Conservation (phyloP, 2,113 vertebrate species). For the Sitta europaea region DNA sequence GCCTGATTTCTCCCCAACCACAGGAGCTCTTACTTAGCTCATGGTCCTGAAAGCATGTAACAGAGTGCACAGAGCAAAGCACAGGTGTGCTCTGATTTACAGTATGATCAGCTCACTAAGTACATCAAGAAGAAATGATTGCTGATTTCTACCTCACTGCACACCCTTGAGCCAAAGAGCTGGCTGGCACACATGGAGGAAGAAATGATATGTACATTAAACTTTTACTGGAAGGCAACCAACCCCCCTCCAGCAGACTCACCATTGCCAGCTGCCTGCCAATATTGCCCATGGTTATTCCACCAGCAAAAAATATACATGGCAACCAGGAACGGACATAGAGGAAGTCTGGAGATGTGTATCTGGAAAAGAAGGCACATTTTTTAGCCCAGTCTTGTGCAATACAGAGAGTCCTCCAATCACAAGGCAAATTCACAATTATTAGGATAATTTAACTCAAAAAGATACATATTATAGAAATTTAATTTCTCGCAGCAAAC, state of each 20-base stretch:
- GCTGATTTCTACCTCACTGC: background rate
- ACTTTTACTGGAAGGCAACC: background rate
- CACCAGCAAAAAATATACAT: conserved; percentile 96
- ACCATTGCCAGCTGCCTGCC: conserved; percentile 94
- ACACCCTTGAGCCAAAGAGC: background rate
- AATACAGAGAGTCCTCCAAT: background rate
- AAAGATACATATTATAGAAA: background rate
- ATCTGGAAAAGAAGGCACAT: conserved; percentile 71
- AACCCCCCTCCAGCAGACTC: background rate
- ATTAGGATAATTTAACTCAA: background rate
- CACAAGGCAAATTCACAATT: background rate
- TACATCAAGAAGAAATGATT: background rate
- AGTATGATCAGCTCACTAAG: background rate
- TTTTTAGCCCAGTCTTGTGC: background rate
- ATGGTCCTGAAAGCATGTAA: background rate
- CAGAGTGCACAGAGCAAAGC: background rate
- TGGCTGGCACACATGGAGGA: background rate
- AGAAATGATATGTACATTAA: background rate
- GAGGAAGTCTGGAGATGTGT: conserved; percentile 93
- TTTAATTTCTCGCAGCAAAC: background rate
- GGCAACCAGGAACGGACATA: conserved; percentile 97
- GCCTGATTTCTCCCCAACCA: background rate
- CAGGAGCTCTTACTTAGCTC: background rate
- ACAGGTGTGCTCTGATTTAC: background rate
- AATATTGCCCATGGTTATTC: conserved; percentile 97